Base-by-base conservation (phyloP, 2,888 invertebrate genomes). In the Timema cristinae region DNA sequence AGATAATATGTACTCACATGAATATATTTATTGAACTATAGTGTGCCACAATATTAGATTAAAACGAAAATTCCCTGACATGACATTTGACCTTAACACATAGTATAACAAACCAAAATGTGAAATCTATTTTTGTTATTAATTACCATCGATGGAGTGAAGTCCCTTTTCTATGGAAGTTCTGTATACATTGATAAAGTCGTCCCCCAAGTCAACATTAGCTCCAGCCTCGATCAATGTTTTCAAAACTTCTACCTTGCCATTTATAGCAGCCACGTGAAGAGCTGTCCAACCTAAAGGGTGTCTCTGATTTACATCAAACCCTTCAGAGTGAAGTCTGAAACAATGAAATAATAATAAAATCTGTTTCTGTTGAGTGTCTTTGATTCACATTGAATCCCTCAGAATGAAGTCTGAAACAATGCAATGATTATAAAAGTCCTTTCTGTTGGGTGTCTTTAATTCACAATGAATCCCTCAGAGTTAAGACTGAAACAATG, bases 261-360 rank as follows among this genome's bases (percentile, higher is more conserved):
- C 90, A 83, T 93, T 94, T 54, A 94, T 90, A 10, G 92, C 91
- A 52, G 95, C 95, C 68, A 90, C 88, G 84, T 94, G 94, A 51
- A 96, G 84, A 49, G 94, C 88, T 13, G 93, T 94, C 95, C 96
- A 96, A 68, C 96, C 96, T 67, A 94, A 84, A 49, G 85, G 78
- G 83, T 95, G 95, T 13, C 91, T 85, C 67, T 82, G 80, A 83
- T 95, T 93, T 0, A 91, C 85, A 78, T 89, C 85, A 13, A 86
- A 79, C 56, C 86, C 86, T 71, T 83, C 82, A 10, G 82, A 81
- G 47, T 84, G 79, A 66, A 86, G 77, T 79, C 80, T 81, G 63
- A 9, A n/a, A 59, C 54, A n/a, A 59, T n/a, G n/a, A n/a, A n/a
- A n/a, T n/a, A n/a, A n/a, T n/a, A n/a, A n/a, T n/a, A n/a, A n/a